These are phyloP conservation scores for Cebidichthys violaceus DNA, from an alignment of 2,113 vertebrate species.

Conservation along the genomic window DNA sequence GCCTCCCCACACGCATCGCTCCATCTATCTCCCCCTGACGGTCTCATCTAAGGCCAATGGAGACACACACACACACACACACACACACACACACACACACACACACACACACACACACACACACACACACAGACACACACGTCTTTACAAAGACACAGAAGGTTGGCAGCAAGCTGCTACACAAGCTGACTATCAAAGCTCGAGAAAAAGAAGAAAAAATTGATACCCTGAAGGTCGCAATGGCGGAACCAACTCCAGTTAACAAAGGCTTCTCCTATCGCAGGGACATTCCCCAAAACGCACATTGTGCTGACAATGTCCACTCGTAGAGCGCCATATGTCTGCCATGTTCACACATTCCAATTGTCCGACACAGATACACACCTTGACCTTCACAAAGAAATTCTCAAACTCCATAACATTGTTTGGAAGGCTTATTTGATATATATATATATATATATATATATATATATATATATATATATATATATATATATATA, in stretches of 20 bases:
- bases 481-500: not conserved
- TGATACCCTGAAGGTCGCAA: conserved; percentile 60
- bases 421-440: conserved; percentile 16
- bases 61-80: conserved; percentile 19
- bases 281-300: conserved; percentile 55
- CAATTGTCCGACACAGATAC: conserved; percentile 8
- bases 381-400: conserved; percentile 56
- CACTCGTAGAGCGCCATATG: conserved; percentile 41
- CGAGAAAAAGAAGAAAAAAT: conserved; percentile 7
- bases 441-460: not conserved
- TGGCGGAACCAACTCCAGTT: conserved; percentile 17
- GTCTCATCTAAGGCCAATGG: conserved; percentile 58
- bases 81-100: not conserved
- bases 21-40: conserved; percentile 57
- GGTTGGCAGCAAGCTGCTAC: conserved; percentile 63
- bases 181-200: conserved; percentile 64
- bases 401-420: conserved; percentile 34
- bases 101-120: not conserved
- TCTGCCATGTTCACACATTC: conserved; percentile 28
- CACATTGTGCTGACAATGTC: conserved; percentile 39
- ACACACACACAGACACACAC: conserved; percentile 15
- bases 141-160: conserved; percentile 56
- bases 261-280: conserved; percentile 55
- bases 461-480: not conserved
- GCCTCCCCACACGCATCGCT: conserved; percentile 60